Percentiles rank a stretch among this genome's conserved stretches.
Evolutionary conservation across 2,113 vertebrate species (phyloP).

Genomic region (Aramus guarauna): DNA sequence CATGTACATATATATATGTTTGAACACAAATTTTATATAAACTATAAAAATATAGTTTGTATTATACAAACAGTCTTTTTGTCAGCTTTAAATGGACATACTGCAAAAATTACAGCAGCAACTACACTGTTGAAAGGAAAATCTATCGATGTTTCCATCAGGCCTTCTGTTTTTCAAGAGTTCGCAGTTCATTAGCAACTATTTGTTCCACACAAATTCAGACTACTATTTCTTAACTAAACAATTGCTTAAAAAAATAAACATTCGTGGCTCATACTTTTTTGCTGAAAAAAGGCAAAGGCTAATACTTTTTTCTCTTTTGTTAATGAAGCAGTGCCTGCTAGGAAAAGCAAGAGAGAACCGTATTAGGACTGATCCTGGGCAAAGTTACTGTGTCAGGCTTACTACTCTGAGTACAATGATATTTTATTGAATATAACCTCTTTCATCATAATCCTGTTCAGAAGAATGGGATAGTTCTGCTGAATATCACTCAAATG

Average conservation of each 20-base stretch:
- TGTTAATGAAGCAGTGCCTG: background rate
- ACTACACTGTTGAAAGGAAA: background rate
- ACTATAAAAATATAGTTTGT: background rate
- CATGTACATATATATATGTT: too few relatives aligned
- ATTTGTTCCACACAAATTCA: background rate
- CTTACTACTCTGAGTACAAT: background rate
- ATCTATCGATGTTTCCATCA: background rate
- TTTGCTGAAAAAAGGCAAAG: background rate
- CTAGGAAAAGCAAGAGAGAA: background rate
- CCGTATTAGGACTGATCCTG: background rate
- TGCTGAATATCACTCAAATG: background rate
- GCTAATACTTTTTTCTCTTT: background rate
- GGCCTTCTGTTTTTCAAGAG: background rate
- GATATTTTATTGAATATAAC: background rate
- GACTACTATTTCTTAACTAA: background rate
- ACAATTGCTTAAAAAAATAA: background rate
- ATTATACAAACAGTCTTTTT: background rate
- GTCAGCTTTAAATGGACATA: background rate
- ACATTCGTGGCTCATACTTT: background rate
- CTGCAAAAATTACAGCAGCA: background rate
- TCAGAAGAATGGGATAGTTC: background rate
- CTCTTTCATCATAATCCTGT: background rate
- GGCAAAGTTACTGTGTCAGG: background rate
- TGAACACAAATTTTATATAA: background rate
- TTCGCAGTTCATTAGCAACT: background rate